These are phyloP conservation scores for Oopsacas minuta DNA, from an alignment of 37 sponge, comb jelly and placozoan species.

Conservation along the genomic window DNA sequence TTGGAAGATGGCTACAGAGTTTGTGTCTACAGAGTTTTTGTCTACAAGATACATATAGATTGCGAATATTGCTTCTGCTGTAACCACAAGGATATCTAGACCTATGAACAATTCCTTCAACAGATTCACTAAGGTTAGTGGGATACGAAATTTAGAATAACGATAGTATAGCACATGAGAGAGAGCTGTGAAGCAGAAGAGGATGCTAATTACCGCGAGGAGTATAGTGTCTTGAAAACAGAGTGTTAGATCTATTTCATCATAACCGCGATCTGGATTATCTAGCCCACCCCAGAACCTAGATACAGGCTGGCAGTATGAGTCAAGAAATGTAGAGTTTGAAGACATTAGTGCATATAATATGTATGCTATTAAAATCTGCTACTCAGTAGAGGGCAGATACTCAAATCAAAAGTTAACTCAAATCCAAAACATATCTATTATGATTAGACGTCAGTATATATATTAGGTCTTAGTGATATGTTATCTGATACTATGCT, in stretches of 20 bases:
- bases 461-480: not conserved
- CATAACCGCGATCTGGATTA: constrained; percentile 21
- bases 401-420: too few species aligned
- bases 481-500: not conserved
- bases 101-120: not conserved
- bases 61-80: constrained; percentile 2
- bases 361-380: not conserved
- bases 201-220: constrained; percentile 35
- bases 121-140: not conserved
- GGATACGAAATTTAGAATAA: not conserved
- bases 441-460: too few species aligned
- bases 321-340: not conserved
- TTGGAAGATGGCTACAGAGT: constrained; percentile 25
- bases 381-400: not conserved
- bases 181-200: constrained; percentile 34
- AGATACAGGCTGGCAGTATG: constrained; percentile 22
- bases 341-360: not conserved
- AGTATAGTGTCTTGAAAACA: constrained; percentile 78
- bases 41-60: not conserved
- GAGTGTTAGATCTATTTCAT: constrained; percentile 56
- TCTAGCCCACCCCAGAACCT: constrained; percentile 17
- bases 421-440: too few species aligned
- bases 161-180: constrained; percentile 19
- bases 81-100: not conserved
- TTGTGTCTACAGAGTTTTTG: not conserved